Percentiles rank a stretch among this genome's conserved stretches.
Evolutionary conservation across 2,797 vertebrate genomes (phyloP).

Genomic region (Cottoperca gobio): DNA sequence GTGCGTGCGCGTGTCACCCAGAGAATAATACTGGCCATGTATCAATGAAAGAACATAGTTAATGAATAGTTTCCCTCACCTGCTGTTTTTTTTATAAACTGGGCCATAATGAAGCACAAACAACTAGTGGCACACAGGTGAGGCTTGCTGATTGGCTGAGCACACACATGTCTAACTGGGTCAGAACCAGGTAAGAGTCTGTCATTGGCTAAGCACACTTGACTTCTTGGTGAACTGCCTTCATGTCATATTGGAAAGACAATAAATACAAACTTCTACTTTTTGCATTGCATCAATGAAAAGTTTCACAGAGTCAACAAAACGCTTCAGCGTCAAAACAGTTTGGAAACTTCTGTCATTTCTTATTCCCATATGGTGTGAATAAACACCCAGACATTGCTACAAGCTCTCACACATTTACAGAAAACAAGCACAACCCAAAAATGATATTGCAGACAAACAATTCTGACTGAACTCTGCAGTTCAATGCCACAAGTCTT

Average conservation of each 20-base stretch:
- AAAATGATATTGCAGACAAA: neutral
- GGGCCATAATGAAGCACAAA: constrained; percentile 43
- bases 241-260: neutral
- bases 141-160: constrained; percentile 24
- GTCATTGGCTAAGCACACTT: constrained; percentile 22
- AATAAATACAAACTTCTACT: neutral
- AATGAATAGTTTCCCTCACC: constrained; percentile 1
- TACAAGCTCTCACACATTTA: neutral
- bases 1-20: no score
- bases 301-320: constrained; percentile 3
- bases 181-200: constrained; percentile 10
- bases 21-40: constrained; percentile 11
- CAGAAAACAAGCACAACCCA: constrained; percentile 38
- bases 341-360: neutral
- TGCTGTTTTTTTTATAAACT: constrained; percentile 10
- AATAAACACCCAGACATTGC: constrained; percentile 10
- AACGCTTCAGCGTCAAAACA: neutral
- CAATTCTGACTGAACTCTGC: neutral
- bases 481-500: neutral
- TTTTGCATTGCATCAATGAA: neutral
- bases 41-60: neutral
- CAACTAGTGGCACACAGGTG: constrained; percentile 7
- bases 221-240: constrained; percentile 20
- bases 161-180: constrained; percentile 12
- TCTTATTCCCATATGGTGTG: constrained; percentile 11